Percentiles rank a stretch among this genome's conserved stretches.
Evolutionary conservation across 1,140 invertebrate genomes (phyloP).

Genomic region (Dolichoris vasculosae): DNA sequence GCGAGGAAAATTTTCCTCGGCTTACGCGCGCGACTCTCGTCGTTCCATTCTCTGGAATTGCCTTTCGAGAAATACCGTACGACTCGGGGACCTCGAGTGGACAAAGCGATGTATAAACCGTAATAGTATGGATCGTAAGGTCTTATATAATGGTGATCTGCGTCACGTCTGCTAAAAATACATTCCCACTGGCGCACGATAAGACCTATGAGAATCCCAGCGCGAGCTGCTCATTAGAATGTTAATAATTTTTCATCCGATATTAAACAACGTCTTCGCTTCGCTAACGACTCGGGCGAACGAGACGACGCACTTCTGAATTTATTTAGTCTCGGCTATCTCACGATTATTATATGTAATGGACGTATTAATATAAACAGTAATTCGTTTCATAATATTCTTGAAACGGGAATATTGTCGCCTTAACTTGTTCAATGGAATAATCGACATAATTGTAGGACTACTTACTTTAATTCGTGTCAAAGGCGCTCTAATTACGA

Average conservation of each 20-base stretch:
- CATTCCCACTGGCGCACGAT: not conserved
- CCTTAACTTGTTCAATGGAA: conserved; percentile 6
- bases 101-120: not conserved
- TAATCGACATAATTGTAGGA: not conserved
- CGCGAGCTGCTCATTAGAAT: not conserved
- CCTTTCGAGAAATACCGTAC: too few relatives aligned
- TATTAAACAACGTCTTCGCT: not conserved
- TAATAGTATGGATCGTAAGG: not conserved
- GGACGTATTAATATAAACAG: not conserved
- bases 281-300: not conserved
- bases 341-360: not conserved
- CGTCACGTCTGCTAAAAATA: conserved; percentile 12
- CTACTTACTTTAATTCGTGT: not conserved
- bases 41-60: too few relatives aligned
- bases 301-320: not conserved
- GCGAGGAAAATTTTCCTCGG: not conserved
- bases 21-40: not conserved
- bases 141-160: conserved; percentile 16
- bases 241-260: not conserved
- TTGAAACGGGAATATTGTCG: not conserved
- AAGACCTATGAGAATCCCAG: not conserved
- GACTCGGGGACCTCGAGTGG: not conserved
- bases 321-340: not conserved
- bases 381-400: not conserved
- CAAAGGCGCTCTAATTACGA: not conserved